These are phyloP conservation scores for Chelonoidis abingdonii DNA, from an alignment of 2,113 vertebrate genomes.

Conservation along the genomic window DNA sequence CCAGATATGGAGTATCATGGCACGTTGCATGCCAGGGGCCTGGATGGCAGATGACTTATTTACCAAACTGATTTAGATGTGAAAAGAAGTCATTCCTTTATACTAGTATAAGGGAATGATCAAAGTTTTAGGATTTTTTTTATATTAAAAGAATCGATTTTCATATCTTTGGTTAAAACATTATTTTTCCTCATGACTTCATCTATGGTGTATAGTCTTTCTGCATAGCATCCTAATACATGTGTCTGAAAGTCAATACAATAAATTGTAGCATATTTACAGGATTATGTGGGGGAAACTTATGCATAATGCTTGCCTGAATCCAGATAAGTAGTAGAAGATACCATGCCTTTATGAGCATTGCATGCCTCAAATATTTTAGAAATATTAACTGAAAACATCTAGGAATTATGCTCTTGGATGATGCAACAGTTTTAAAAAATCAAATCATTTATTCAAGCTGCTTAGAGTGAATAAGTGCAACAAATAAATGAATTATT, in stretches of 20 bases:
- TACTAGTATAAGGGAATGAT: not conserved
- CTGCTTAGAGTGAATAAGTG: too few relatives aligned
- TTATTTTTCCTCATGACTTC: not conserved
- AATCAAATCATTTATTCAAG: too few relatives aligned
- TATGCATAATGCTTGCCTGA: not conserved
- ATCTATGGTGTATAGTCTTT: not conserved
- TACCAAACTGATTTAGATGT: not conserved
- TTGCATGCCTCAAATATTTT: too few relatives aligned
- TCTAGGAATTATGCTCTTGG: too few relatives aligned
- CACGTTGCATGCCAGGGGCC: too few relatives aligned
- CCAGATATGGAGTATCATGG: too few relatives aligned
- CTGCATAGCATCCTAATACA: not conserved
- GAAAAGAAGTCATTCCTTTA: not conserved
- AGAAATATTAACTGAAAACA: too few relatives aligned
- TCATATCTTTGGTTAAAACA: not conserved
- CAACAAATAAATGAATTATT: too few relatives aligned
- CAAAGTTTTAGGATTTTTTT: too few relatives aligned
- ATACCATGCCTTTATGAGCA: too few relatives aligned
- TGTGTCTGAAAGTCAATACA: not conserved
- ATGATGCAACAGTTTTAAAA: too few relatives aligned
- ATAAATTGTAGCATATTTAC: not conserved
- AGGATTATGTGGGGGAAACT: not conserved
- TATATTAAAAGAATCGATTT: not conserved
- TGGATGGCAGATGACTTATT: not conserved
- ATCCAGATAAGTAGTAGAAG: too few relatives aligned